Evolutionary conservation across 1,140 invertebrate species (phyloP).

Genomic region (Wiebesia pumilae): DNA sequence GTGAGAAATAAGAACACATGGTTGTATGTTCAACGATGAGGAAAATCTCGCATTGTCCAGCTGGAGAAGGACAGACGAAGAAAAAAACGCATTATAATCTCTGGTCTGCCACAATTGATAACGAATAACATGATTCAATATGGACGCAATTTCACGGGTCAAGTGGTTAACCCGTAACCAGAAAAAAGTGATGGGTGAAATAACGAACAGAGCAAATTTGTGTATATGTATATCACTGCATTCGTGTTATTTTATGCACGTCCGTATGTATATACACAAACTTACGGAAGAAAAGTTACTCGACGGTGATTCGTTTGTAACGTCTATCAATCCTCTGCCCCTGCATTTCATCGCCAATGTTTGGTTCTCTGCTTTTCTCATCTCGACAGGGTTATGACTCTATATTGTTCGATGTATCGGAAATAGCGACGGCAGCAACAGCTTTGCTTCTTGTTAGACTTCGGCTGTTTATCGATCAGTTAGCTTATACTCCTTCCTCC

Average conservation of each 20-base stretch:
- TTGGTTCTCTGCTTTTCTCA: not conserved
- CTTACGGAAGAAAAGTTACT: not conserved
- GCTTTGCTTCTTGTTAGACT: not conserved
- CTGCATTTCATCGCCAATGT: not conserved
- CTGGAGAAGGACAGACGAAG: no score
- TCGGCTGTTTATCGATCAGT: constrained; percentile 9
- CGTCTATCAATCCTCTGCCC: not conserved
- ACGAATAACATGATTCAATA: no score
- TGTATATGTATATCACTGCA: no score
- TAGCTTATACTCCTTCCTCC: not conserved
- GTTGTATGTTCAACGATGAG: not conserved
- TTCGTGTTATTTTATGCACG: no score
- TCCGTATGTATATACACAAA: no score
- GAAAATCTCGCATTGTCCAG: not conserved
- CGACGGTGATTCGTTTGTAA: not conserved
- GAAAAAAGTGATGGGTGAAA: no score
- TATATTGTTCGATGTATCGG: not conserved
- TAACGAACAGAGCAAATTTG: no score
- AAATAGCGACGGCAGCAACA: not conserved
- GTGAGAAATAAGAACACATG: not conserved
- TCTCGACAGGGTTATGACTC: not conserved
- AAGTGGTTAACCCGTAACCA: no score
- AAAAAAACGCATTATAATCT: no score
- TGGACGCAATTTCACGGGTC: no score
- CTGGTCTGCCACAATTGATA: no score